phyloP scores from a whole-genome alignment of 2,113 vertebrate genomes.

The Synodontis membranacea region DNA sequence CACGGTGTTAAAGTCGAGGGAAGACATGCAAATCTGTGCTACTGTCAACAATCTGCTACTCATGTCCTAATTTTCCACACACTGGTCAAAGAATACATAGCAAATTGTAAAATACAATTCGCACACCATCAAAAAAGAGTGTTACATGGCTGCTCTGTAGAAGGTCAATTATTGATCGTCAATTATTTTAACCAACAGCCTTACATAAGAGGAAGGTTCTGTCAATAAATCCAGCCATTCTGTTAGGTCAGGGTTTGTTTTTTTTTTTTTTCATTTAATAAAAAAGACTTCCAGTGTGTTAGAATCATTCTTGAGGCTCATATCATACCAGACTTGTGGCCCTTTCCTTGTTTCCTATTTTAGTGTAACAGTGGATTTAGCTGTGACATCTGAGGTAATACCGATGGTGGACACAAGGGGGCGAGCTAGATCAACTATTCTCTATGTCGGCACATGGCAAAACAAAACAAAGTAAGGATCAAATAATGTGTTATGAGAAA shows the following conservation, averaged over 20 bases:
- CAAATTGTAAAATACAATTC: not conserved
- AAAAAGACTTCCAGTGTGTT: not conserved
- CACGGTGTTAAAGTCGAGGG: no score
- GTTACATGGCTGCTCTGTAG: not conserved
- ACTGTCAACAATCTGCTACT: not conserved
- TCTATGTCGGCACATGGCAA: not conserved
- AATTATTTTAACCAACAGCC: not conserved
- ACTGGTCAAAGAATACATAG: not conserved
- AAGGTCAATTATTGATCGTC: no score
- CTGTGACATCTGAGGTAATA: conserved; percentile 12
- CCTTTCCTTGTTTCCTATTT: not conserved
- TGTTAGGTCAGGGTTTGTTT: not conserved
- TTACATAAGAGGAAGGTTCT: not conserved
- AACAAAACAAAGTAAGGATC: not conserved
- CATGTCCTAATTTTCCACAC: not conserved
- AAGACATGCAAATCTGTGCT: not conserved
- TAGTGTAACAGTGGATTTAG: not conserved
- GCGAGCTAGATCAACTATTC: conserved; percentile 42
- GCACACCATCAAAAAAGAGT: not conserved
- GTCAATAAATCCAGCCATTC: not conserved
- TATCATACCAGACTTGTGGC: not conserved
- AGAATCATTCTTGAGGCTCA: not conserved
- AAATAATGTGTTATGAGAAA: not conserved
- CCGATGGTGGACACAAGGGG: conserved; percentile 53
- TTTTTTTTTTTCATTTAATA: no score